Evolutionary conservation across 2,113 vertebrate genomes (phyloP).

Genomic region (Xiphophorus couchianus): DNA sequence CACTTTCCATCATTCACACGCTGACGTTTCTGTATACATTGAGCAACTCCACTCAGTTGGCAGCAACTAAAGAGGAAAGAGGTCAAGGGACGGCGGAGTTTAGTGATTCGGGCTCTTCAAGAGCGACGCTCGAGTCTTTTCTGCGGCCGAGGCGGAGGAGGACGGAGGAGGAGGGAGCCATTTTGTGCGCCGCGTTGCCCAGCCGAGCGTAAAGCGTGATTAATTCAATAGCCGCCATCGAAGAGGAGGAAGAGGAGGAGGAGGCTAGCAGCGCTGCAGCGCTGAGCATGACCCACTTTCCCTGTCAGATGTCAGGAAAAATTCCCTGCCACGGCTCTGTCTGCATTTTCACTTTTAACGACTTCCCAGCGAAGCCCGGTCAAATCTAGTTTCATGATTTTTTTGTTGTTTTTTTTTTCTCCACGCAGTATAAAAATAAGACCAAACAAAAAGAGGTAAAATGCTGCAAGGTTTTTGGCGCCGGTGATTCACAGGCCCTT

Average conservation of each 20-base stretch:
- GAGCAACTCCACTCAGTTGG: conserved; percentile 44
- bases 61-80: conserved; percentile 8
- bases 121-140: conserved; percentile 46
- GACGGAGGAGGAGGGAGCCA: conserved; percentile 45
- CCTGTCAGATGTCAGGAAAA: conserved; percentile 80
- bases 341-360: conserved; percentile 11
- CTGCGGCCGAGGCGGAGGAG: conserved; percentile 17
- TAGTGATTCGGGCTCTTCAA: conserved; percentile 47
- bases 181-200: conserved; percentile 80
- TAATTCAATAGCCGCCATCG: conserved; percentile 93
- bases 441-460: not conserved
- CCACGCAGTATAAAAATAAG: no score
- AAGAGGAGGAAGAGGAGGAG: conserved; percentile 88
- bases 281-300: conserved; percentile 93
- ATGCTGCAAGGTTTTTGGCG: conserved; percentile 55
- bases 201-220: conserved; percentile 89
- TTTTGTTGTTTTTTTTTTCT: not conserved
- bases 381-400: not conserved
- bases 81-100: conserved; percentile 1
- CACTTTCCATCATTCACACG: conserved; percentile 42
- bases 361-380: conserved; percentile 24
- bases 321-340: conserved; percentile 49
- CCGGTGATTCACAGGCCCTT: conserved; percentile 68
- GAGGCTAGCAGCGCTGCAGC: conserved; percentile 85
- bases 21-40: conserved; percentile 33